These are phyloP conservation scores for Petrocephalus sullivani DNA, from an alignment of 2,797 vertebrate species.

Conservation along the genomic window DNA sequence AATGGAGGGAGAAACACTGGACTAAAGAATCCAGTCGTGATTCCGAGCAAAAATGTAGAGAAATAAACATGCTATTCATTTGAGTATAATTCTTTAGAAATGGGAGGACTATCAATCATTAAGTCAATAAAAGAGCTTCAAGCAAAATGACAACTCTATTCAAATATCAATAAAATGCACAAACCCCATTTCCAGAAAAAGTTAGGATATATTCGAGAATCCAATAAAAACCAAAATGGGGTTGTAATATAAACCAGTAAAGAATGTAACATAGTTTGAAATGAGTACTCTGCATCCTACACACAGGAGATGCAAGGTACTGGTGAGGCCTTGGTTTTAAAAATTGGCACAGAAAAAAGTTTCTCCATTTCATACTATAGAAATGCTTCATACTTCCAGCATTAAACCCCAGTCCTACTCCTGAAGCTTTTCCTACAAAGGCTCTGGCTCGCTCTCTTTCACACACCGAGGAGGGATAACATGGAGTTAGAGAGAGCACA, in stretches of 20 bases:
- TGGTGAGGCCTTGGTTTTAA: neutral
- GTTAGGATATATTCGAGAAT: too few relatives aligned
- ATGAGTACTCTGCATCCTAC: neutral
- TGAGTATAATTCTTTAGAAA: neutral
- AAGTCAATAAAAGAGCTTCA: neutral
- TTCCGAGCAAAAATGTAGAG: neutral
- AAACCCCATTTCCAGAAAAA: too few relatives aligned
- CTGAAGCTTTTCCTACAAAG: neutral
- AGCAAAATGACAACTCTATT: neutral
- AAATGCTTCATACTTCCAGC: neutral
- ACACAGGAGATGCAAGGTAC: neutral
- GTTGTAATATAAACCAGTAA: neutral
- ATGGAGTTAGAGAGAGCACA: neutral
- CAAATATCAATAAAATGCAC: neutral
- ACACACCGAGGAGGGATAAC: neutral
- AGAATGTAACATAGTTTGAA: neutral
- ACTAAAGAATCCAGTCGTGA: neutral
- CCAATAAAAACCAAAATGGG: too few relatives aligned
- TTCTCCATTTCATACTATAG: neutral
- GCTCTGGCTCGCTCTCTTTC: neutral
- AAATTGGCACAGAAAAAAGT: neutral
- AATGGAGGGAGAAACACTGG: neutral
- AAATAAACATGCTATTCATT: neutral
- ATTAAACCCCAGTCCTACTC: neutral
- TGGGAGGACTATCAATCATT: neutral